Conservation (phyloP, 53 echinoderm and acorn worm species). For the Zoroaster sp. region DNA sequence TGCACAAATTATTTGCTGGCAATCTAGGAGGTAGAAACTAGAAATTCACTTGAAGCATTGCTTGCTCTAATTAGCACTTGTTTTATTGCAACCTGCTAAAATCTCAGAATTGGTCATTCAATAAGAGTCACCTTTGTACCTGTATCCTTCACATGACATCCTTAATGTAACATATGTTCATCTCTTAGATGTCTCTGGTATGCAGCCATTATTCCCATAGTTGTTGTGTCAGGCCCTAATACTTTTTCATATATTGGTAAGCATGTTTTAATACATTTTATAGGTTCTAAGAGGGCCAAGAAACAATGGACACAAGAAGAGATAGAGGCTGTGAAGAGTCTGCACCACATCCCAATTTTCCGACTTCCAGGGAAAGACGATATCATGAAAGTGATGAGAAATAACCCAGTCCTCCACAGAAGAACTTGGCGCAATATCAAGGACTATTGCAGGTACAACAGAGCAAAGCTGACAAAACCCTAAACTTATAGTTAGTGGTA, state of each 20-base stretch:
- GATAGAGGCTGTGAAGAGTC: background rate
- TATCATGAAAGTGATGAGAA: background rate
- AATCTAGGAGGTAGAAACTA: background rate
- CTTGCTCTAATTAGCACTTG: background rate
- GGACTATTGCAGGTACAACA: background rate
- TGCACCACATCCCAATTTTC: background rate
- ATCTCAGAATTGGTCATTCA: background rate
- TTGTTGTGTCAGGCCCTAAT: background rate
- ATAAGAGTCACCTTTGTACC: background rate
- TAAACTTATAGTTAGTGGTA: too few relatives aligned
- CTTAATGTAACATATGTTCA: too few relatives aligned
- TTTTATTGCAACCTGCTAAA: background rate
- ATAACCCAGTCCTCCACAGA: background rate
- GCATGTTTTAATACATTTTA: background rate
- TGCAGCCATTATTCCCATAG: background rate
- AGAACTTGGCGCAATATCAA: background rate
- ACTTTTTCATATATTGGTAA: background rate
- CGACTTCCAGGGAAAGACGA: background rate
- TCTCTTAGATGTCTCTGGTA: background rate
- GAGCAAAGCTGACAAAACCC: background rate
- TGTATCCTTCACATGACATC: background rate
- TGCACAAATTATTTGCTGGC: background rate
- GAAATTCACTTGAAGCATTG: background rate
- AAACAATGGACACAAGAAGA: background rate
- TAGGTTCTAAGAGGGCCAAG: background rate